Conservation (phyloP, 2,888 invertebrate genomes). For the Leptarthrus brevirostris region DNA sequence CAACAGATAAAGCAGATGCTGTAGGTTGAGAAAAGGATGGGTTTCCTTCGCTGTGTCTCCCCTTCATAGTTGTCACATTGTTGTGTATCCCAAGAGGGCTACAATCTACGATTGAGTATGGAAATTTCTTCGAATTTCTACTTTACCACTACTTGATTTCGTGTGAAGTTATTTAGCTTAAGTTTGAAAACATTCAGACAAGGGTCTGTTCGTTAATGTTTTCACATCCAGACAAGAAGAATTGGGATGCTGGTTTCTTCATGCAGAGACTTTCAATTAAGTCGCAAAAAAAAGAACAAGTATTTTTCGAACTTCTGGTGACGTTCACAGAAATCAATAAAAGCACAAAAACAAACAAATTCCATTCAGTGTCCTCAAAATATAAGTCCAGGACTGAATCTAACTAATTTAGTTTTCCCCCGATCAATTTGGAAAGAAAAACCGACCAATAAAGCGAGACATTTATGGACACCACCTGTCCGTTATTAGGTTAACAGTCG, state of each 20-base stretch:
- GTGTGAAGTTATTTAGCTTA: not conserved
- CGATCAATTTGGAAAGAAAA: slow-evolving; percentile 2
- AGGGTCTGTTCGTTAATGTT: too few relatives aligned
- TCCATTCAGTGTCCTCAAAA: not conserved
- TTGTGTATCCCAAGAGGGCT: slow-evolving; percentile 33
- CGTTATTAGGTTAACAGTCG: slow-evolving; percentile 12
- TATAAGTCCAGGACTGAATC: not conserved
- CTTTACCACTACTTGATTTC: not conserved
- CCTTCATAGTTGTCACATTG: slow-evolving; percentile 44
- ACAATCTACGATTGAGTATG: slow-evolving; percentile 36
- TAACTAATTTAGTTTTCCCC: slow-evolving; percentile 8
- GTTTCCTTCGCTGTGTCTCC: not conserved
- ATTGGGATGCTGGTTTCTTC: too few relatives aligned
- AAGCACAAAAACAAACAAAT: not conserved
- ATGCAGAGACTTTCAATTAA: too few relatives aligned
- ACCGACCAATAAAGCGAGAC: slow-evolving; percentile 1
- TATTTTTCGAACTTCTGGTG: too few relatives aligned
- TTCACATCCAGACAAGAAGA: too few relatives aligned
- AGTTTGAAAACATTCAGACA: too few relatives aligned
- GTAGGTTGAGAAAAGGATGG: slow-evolving; percentile 23
- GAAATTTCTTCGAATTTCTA: slow-evolving; percentile 26
- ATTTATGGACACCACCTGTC: slow-evolving; percentile 18
- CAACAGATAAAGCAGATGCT: slow-evolving; percentile 53
- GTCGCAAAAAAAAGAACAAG: too few relatives aligned
- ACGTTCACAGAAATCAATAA: not conserved